Base-by-base conservation (phyloP, 2,888 invertebrate genomes). In the Napeogenes inachia region DNA sequence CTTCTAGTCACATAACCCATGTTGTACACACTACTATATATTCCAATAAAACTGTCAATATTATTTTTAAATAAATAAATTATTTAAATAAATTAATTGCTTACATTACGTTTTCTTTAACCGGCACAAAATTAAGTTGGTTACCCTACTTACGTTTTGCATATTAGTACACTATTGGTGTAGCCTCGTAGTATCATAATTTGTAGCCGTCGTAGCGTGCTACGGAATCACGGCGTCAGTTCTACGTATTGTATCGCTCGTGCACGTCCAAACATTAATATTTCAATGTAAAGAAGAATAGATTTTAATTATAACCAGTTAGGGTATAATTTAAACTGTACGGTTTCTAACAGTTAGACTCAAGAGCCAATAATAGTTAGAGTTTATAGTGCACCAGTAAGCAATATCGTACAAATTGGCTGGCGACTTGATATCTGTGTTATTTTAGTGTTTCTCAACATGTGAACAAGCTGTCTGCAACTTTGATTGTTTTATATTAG, bases 401-500 rank as follows among this genome's bases (percentile, higher is more conserved):
- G 54, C 54, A 61, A 57, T 61, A 61, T 61, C 56, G 56, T 53
- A 45, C 45, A 13, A 60, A 63, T 60, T 63, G 63, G 56, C 65
- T 65, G 54, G 42, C 65, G 60, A 65, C 63, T 58, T 60, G 42
- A 50, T 21, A 30, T 50, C 30, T 50, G 21, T 50, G 50, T 50
- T 30, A 50, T 30, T 50, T 50, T 30, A 50, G 30, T 21, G 30
- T 50, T 10, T 42, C 42, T 42, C 42, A 42, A 42, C 42, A 42
- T 42, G 42, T 42, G 42, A 42, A 42, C 42, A 42, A 42, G 42
- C 42, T 12, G 42, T 42, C 42, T 42, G 42, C 10, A 42, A 8
- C 12, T 42, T 42, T 42, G 42, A 42, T 42, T 10, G 10, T 42
- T 42, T 42, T 10, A 42, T 42, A 42, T 42, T 42, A 12, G 10